Percentiles rank a stretch among this genome's conserved stretches.
Conservation (phyloP, 92 coral and sea anemone species). For the Siderastrea siderea region DNA sequence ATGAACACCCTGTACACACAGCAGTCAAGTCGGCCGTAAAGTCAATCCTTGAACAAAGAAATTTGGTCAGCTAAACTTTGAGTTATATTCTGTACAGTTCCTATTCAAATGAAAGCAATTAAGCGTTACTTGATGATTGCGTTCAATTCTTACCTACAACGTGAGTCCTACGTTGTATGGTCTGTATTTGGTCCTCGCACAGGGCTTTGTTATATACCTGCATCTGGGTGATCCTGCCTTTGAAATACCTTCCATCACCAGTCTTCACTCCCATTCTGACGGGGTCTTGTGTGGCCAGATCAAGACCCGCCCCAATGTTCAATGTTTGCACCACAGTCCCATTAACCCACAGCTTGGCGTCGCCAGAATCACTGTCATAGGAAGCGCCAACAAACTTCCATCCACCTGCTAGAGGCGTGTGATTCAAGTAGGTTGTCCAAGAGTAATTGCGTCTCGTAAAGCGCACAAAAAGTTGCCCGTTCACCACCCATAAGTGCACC, state of each 20-base stretch:
- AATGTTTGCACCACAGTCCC: constrained; percentile 33
- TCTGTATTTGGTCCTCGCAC: constrained; percentile 29
- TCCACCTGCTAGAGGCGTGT: background rate
- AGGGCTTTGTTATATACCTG: constrained; percentile 65
- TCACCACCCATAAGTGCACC: constrained; percentile 55
- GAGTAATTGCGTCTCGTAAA: constrained; percentile 36
- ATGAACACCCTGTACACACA: too few relatives aligned
- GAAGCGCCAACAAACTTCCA: constrained; percentile 82
- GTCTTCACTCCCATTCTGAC: constrained; percentile 70
- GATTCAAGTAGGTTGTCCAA: background rate
- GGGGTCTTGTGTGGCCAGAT: constrained; percentile 64
- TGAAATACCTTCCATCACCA: constrained; percentile 57
- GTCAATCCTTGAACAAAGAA: too few relatives aligned
- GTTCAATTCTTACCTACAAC: background rate
- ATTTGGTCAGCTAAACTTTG: too few relatives aligned
- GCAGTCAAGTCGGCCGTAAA: too few relatives aligned
- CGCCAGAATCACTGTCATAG: constrained; percentile 59
- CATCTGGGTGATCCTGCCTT: constrained; percentile 71
- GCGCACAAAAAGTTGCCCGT: constrained; percentile 49
- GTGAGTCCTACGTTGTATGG: background rate
- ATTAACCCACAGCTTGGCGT: constrained; percentile 67
- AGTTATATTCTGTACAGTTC: too few relatives aligned
- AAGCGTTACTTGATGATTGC: background rate
- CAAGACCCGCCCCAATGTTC: constrained; percentile 52
- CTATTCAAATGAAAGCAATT: too few relatives aligned